Evolutionary conservation across 2,113 vertebrate species (phyloP), one percentile per base, ranked within the genome.

Genomic region (Riparia riparia): DNA sequence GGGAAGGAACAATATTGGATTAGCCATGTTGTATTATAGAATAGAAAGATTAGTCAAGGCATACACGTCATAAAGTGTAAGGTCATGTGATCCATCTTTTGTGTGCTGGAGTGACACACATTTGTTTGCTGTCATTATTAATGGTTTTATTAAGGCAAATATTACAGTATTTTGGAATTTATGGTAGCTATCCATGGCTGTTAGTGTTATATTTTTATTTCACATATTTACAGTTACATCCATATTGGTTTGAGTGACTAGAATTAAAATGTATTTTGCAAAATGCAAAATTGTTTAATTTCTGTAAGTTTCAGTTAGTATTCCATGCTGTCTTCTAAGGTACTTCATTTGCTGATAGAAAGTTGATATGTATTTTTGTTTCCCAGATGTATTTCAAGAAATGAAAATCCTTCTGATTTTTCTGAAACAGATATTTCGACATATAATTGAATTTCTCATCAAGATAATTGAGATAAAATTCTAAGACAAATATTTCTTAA

Each of bases 381-480:
- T 77, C 45, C 15, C 21, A 81, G 29, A 89, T 34, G 16, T 72
- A 82, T 92, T 87, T 93, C 41, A 82, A 61, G 49, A 70, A 69
- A 26, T n/a, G 31, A 37, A 76, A 87, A 84, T 79, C 19, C 53
- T 82, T 94, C 86, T 50, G 49, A 79, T 82, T 89, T 72, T 86
- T 39, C 34, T 91, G 82, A 93, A 71, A 92, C 4, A 85, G 53
- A 37, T 78, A 44, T 81, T 85, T 94, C 56, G 94, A 83, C 92
- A 78, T 51, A 37, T 32, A 66, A 81, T 76, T 76, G 71, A 95
- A 93, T 78, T 76, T 34, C 63, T 76, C 45, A 92, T 94, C 51
- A 86, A 37, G 82, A 86, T 73, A 94, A 93, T 91, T 74, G 49
- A 86, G 8, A 89, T 90, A 9, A 81, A 78, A 81, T 86, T 58